A percentile compares a stretch with the other conserved stretches of the same genome.
These are phyloP conservation scores for Copidosoma floridanum DNA, from an alignment of 1,140 invertebrate species.

Conservation along the genomic window DNA sequence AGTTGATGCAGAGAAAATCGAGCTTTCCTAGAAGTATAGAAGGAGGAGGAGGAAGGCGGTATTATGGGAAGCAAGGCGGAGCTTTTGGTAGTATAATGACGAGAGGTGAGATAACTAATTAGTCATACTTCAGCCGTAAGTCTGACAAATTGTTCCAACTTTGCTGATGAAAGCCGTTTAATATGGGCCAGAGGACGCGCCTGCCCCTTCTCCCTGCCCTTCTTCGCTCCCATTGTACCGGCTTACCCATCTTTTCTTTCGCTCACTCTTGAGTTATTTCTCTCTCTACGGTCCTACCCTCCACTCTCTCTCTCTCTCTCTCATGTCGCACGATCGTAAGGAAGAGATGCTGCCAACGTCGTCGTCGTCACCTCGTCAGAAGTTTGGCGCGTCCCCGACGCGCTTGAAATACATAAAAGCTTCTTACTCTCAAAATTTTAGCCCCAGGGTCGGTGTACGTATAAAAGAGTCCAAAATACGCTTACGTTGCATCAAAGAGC, in stretches of 20 bases:
- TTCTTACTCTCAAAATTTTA: neutral
- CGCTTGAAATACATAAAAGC: slow-evolving; percentile 36
- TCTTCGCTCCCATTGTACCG: too few species aligned
- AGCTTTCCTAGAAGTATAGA: too few species aligned
- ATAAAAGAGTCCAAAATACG: too few species aligned
- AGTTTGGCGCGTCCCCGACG: slow-evolving; percentile 36
- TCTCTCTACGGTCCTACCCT: too few species aligned
- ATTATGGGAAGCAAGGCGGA: slow-evolving; percentile 24
- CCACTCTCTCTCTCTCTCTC: slow-evolving; percentile 28
- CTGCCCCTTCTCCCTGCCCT: slow-evolving; percentile 2
- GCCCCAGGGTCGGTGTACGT: neutral
- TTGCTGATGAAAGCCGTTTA: slow-evolving; percentile 46
- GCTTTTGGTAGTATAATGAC: slow-evolving; percentile 36
- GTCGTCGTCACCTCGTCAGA: slow-evolving; percentile 32
- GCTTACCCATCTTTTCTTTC: too few species aligned
- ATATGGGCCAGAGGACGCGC: slow-evolving; percentile 35
- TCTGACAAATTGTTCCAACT: slow-evolving; percentile 49
- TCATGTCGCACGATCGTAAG: neutral
- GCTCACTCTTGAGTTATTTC: slow-evolving; percentile 36
- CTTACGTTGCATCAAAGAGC: too few species aligned
- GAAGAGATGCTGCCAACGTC: slow-evolving; percentile 3
- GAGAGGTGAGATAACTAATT: slow-evolving; percentile 48
- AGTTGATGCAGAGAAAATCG: too few species aligned
- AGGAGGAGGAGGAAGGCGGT: neutral
- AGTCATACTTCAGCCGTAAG: slow-evolving; percentile 48